These are phyloP conservation scores for Phyllotis vaccarum DNA, from an alignment of 2,797 vertebrate species.

Conservation along the genomic window DNA sequence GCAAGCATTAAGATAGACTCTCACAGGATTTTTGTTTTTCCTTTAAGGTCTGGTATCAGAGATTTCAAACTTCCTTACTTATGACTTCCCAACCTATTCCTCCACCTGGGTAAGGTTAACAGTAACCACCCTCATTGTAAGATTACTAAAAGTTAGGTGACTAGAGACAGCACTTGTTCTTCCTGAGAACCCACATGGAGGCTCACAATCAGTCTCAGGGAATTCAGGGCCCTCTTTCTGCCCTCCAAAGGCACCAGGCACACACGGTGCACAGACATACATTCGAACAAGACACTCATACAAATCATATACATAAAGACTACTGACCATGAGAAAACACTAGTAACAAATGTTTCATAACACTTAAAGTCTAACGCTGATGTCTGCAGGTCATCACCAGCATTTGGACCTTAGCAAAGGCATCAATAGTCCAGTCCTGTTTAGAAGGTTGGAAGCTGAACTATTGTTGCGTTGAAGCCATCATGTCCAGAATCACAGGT, in stretches of 20 bases:
- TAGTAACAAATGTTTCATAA: slow-evolving; percentile 54
- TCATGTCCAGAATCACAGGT: slow-evolving; percentile 68
- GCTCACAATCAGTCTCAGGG: background rate
- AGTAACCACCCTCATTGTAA: background rate
- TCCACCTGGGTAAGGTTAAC: slow-evolving; percentile 22
- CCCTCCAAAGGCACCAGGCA: background rate
- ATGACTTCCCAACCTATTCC: background rate
- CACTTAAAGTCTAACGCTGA: slow-evolving; percentile 71
- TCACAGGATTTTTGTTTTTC: background rate
- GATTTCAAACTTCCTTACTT: background rate
- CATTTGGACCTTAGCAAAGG: background rate
- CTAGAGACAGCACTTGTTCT: background rate
- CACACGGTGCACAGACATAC: background rate
- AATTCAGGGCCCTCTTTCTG: background rate
- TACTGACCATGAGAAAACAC: slow-evolving; percentile 51
- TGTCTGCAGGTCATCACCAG: background rate
- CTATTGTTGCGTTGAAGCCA: background rate
- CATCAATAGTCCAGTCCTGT: background rate
- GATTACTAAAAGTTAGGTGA: slow-evolving; percentile 18
- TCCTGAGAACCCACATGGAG: too few relatives aligned
- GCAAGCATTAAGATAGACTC: background rate
- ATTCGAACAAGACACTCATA: background rate
- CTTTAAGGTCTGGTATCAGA: slow-evolving; percentile 11
- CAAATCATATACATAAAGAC: background rate
- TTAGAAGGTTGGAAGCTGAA: background rate